phyloP scores from a whole-genome alignment of 2,797 vertebrate species.

The Neomorphus geoffroyi region DNA sequence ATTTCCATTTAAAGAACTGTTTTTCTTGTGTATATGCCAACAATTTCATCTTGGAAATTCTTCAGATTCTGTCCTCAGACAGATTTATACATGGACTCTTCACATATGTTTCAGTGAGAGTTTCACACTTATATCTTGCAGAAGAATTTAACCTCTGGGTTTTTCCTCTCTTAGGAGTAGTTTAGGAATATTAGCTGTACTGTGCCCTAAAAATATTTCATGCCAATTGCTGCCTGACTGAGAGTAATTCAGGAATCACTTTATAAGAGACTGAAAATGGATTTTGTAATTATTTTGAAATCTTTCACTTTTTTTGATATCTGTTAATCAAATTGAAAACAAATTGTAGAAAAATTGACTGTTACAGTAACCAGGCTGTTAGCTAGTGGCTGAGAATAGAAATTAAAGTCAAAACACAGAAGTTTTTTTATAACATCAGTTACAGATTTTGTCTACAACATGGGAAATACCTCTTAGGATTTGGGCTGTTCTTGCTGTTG shows the following conservation, averaged over 20 bases:
- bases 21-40: slow-evolving; percentile 25
- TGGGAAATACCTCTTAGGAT: background rate
- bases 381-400: background rate
- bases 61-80: slow-evolving; percentile 37
- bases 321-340: slow-evolving; percentile 14
- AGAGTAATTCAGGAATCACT: slow-evolving; percentile 12
- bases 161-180: slow-evolving; percentile 24
- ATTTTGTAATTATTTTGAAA: slow-evolving; percentile 44
- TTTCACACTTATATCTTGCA: slow-evolving; percentile 50
- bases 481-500: background rate
- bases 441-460: background rate
- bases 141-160: slow-evolving; percentile 56
- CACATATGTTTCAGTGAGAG: slow-evolving; percentile 40
- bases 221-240: background rate
- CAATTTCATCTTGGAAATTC: slow-evolving; percentile 43
- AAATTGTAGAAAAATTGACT: background rate
- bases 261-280: background rate
- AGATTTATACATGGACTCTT: slow-evolving; percentile 47
- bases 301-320: background rate
- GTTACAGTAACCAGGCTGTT: background rate
- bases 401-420: background rate
- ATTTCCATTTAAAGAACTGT: background rate
- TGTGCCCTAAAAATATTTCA: slow-evolving; percentile 37
- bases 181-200: slow-evolving; percentile 31
- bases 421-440: background rate